Conservation (phyloP, 2,113 vertebrate genomes). For the Ammodytes dubius region DNA sequence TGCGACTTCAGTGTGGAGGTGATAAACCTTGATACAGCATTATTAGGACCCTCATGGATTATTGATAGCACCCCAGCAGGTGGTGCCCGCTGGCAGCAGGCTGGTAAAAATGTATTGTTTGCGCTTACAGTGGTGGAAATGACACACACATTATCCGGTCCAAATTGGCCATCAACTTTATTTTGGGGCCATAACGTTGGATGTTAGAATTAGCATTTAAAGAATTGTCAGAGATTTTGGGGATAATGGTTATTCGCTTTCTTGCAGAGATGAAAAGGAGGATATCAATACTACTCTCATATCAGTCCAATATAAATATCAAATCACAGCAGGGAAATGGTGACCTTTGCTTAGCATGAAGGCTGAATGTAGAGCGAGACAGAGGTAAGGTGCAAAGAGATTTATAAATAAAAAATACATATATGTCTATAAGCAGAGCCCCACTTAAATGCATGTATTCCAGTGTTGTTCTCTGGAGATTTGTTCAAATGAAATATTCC, state of each 20-base stretch:
- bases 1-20: slow-evolving; percentile 57
- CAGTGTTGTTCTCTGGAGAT: too few relatives aligned
- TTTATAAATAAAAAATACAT: too few relatives aligned
- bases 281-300: neutral
- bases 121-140: slow-evolving; percentile 15
- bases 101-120: slow-evolving; percentile 44
- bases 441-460: too few relatives aligned
- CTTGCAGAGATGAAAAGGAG: neutral
- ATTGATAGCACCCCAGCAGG: slow-evolving; percentile 69
- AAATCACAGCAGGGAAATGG: neutral
- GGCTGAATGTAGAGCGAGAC: neutral
- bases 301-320: neutral
- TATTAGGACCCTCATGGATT: slow-evolving; percentile 65
- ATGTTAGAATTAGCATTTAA: neutral
- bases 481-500: neutral
- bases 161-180: too few relatives aligned
- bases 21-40: slow-evolving; percentile 62
- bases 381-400: too few relatives aligned
- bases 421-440: too few relatives aligned
- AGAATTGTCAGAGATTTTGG: neutral
- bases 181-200: neutral
- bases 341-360: neutral
- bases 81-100: slow-evolving; percentile 51
- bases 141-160: slow-evolving; percentile 13
- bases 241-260: neutral